These are phyloP conservation scores for Scolanthus callimorphus DNA, from an alignment of 92 coral and sea anemone genomes.

Conservation along the genomic window DNA sequence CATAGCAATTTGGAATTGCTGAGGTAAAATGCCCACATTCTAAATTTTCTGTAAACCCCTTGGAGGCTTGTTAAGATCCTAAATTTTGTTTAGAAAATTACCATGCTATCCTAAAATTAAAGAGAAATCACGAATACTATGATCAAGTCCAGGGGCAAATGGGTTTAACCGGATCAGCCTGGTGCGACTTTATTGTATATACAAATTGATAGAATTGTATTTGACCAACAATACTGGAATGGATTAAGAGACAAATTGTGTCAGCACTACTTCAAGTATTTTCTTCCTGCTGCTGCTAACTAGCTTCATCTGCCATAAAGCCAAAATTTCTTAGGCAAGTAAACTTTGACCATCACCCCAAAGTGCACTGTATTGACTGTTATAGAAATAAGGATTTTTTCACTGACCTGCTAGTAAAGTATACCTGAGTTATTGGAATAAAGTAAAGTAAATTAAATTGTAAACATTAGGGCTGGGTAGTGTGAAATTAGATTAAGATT, in stretches of 20 bases:
- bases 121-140: conserved; percentile 7
- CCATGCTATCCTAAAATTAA: neutral
- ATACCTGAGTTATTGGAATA: too few species aligned
- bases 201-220: conserved; percentile 38
- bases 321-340: neutral
- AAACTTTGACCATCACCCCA: neutral
- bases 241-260: conserved; percentile 40
- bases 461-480: too few species aligned
- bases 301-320: neutral
- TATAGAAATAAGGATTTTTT: neutral
- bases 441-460: too few species aligned
- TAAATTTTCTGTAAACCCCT: conserved; percentile 40
- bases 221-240: conserved; percentile 41
- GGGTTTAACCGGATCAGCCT: conserved; percentile 4
- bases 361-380: neutral
- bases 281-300: conserved; percentile 40
- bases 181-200: conserved; percentile 19
- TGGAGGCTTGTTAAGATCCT: conserved; percentile 53
- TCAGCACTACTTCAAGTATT: conserved; percentile 28
- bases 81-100: neutral
- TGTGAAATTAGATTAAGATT: too few species aligned
- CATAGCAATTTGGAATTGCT: conserved; percentile 45
- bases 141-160: conserved; percentile 13
- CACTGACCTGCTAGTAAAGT: too few species aligned
- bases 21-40: conserved; percentile 57